phyloP scores from a whole-genome alignment of 2,113 vertebrate genomes.

The Mesitornis unicolor region DNA sequence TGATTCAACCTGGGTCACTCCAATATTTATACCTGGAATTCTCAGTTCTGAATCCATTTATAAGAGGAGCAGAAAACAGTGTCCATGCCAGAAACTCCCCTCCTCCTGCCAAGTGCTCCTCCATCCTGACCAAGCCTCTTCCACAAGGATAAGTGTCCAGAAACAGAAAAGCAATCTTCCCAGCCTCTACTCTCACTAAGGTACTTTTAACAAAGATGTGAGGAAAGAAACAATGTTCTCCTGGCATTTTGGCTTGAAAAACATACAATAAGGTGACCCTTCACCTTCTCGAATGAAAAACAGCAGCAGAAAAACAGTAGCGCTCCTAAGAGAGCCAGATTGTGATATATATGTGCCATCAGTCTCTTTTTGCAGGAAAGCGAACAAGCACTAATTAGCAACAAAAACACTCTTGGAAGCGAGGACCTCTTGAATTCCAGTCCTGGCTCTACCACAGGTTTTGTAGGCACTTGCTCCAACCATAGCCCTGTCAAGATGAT shows the following conservation, averaged over 20 bases:
- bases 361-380: background rate
- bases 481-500: background rate
- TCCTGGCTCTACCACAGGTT: background rate
- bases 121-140: background rate
- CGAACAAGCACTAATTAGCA: background rate
- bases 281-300: background rate
- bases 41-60: conserved; percentile 32
- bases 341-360: background rate
- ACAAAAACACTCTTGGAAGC: background rate
- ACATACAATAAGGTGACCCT: background rate
- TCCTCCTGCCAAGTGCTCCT: background rate
- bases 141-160: background rate
- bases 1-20: conserved; percentile 64
- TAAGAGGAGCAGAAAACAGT: background rate
- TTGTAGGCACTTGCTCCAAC: background rate
- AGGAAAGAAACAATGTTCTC: conserved; percentile 26
- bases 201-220: conserved; percentile 33
- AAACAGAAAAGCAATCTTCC: conserved; percentile 56
- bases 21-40: conserved; percentile 68
- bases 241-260: conserved; percentile 13
- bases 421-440: background rate
- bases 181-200: conserved; percentile 45
- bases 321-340: background rate
- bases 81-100: background rate
- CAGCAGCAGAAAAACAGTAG: background rate